Evolutionary conservation across 2,888 invertebrate genomes (phyloP).

Genomic region (Amphipoea lucens): DNA sequence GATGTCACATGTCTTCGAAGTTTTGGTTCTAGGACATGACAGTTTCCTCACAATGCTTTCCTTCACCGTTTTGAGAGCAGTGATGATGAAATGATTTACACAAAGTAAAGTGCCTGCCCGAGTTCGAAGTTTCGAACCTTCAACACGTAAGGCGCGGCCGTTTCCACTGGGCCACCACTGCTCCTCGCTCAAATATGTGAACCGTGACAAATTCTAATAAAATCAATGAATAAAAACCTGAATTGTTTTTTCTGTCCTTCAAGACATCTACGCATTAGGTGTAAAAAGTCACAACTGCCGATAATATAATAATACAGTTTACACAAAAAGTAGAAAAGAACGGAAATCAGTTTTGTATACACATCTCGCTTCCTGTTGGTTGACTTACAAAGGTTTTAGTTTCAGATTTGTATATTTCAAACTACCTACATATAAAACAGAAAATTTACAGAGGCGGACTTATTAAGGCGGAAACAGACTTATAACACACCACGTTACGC

Average conservation of each 20-base stretch:
- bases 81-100: too few species aligned
- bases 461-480: too few species aligned
- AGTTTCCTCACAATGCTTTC: too few species aligned
- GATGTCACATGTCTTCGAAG: background rate
- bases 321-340: slow-evolving; percentile 11
- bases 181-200: background rate
- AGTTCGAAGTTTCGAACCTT: background rate
- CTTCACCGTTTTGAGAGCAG: too few species aligned
- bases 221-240: background rate
- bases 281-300: background rate
- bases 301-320: background rate
- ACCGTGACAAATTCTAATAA: background rate
- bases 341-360: slow-evolving; percentile 14
- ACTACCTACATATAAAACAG: too few species aligned
- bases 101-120: background rate
- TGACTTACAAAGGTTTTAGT: slow-evolving; percentile 5
- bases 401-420: background rate
- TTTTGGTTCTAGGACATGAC: background rate
- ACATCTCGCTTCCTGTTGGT: background rate
- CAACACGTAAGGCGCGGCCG: background rate
- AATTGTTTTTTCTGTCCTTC: background rate
- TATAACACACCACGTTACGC: too few species aligned
- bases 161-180: background rate
- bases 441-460: too few species aligned
- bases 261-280: background rate